Evolutionary conservation across 1,140 invertebrate species (phyloP), one percentile per base, ranked within the genome.

Genomic region (Eumeta japonica): DNA sequence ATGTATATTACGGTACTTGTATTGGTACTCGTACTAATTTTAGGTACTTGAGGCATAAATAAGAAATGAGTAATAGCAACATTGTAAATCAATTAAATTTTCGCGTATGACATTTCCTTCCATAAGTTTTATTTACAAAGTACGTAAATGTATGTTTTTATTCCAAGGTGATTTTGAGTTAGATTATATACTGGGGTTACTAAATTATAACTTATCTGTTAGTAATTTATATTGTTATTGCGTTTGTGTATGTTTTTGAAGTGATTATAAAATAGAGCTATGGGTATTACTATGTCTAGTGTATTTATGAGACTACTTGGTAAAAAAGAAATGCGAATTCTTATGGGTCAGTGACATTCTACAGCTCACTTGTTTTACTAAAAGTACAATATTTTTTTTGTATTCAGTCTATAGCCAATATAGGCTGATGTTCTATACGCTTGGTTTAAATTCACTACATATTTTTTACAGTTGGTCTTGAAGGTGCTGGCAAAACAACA

Each of bases 311-410:
- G 92, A 41, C 82, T 99, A 14, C 98, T 98, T 73, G 95, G 96
- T 35, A 98, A 98, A 79, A 97, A 95, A 76, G 92, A 97, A 79
- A 97, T 98, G 90, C 83, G 95, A 68, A 98, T 98, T 72, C 76
- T 98, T 47, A 98, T 98, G 95, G 92, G 86, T 87, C 59, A 79
- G 79, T 74, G 57, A 53, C 42, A 57, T 32, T 27, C 59, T 58
- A 58, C 55, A 60, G 55, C 58, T 62, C 55, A 58, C 58, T 51
- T 53, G 24, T 51, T 42, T 29, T 48, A 43, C 49, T 58, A 57
- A 61, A 51, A 49, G 51, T 60, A 54, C 45, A 46, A 40, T 29
- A 50, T 44, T n/a, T n/a, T n/a, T n/a, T n/a, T n/a, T n/a, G n/a
- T n/a, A n/a, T n/a, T n/a, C n/a, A n/a, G n/a, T n/a, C n/a, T n/a